Base-by-base conservation (phyloP, 2,888 invertebrate genomes). In the Macaria liturata region DNA sequence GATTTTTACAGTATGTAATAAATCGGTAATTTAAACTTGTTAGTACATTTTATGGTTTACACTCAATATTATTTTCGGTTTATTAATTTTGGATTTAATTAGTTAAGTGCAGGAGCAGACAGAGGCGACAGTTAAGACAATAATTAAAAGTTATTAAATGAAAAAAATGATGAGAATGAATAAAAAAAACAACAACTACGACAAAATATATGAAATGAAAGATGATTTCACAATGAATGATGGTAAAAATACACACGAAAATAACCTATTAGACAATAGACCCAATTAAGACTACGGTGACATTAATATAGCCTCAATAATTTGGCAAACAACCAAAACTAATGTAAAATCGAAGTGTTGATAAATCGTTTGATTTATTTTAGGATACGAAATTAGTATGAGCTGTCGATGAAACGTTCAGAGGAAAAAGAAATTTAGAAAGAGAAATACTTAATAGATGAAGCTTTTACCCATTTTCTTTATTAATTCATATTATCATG, bases 81-180 rank as follows among this genome's bases (percentile, higher is more conserved):
- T 20, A 20, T 20, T 20, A 20, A 20, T 20, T 20, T 20, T 20
- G 34, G 34, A 4, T 37, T 2, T 37, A 6, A 37, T 37, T 37
- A 37, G 34, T 52, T 46, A 45, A 40, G 49, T 58, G 53, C 53
- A 57, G 51, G 51, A 51, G 52, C 47, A 51, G 57, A 57, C 48
- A 52, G 44, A 57, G 57, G 39, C 57, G 52, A 52, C 37, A 46
- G 34, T 37, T 37, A 37, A 20, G 20, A 20, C 20, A 20, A 37
- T 37, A 7, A 6, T 37, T 8, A 5, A 5, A 42, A 42, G 42
- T 4, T 8, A 37, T 37, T 7, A 37, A 37, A 6, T 37, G 7
- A 4, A 37, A 37, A 37, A 0, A 37, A 37, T 37, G 20, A 37
- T 37, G 4, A 37, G 0, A 6, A 7, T 37, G 34, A 37, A 4